These are phyloP conservation scores for Neodontobutis hainanensis DNA, from an alignment of 2,113 vertebrate genomes.

Conservation along the genomic window DNA sequence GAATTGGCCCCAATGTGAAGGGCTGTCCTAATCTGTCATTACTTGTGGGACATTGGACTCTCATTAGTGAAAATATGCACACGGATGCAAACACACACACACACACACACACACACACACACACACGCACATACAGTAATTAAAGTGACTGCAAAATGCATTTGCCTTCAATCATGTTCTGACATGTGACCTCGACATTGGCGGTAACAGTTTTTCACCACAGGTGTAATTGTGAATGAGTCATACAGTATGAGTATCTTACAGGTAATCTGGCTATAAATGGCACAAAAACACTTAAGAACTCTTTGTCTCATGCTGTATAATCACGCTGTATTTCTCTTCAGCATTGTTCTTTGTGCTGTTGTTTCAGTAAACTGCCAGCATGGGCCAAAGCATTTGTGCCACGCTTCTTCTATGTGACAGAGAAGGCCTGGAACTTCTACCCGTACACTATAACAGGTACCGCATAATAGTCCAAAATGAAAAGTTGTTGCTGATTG, in stretches of 20 bases:
- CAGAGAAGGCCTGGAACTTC: slow-evolving; percentile 85
- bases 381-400: slow-evolving; percentile 77
- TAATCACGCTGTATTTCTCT: slow-evolving; percentile 21
- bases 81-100: slow-evolving; percentile 10
- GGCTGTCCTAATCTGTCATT: slow-evolving; percentile 63
- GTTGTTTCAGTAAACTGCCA: slow-evolving; percentile 78
- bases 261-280: slow-evolving; percentile 64
- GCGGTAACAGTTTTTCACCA: slow-evolving; percentile 53
- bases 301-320: slow-evolving; percentile 42
- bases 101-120: slow-evolving; percentile 15
- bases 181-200: slow-evolving; percentile 49
- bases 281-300: slow-evolving; percentile 49
- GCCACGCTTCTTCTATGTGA: slow-evolving; percentile 81
- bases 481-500: neutral
- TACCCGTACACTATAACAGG: slow-evolving; percentile 85
- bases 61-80: slow-evolving; percentile 50
- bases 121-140: neutral
- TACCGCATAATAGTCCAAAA: slow-evolving; percentile 25
- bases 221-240: slow-evolving; percentile 63
- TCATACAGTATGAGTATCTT: slow-evolving; percentile 58
- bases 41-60: slow-evolving; percentile 49
- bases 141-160: slow-evolving; percentile 23
- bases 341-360: slow-evolving; percentile 1
- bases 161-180: slow-evolving; percentile 44
- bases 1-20: slow-evolving; percentile 53